These are phyloP conservation scores for Hypsopygia costalis DNA, from an alignment of 2,888 invertebrate species.

Conservation along the genomic window DNA sequence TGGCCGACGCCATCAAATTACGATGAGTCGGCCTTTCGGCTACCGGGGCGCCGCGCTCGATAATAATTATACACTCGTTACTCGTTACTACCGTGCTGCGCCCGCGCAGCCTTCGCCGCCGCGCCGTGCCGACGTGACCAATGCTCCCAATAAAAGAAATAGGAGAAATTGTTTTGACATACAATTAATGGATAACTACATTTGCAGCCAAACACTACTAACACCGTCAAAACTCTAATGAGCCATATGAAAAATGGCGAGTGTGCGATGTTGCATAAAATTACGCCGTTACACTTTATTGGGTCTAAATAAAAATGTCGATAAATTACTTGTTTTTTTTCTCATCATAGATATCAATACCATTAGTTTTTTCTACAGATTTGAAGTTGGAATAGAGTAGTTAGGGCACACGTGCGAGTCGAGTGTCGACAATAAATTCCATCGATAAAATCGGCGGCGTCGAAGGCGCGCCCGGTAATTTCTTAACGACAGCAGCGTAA, in stretches of 20 bases:
- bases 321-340: slow-evolving; percentile 8
- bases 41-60: slow-evolving; percentile 64
- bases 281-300: slow-evolving; percentile 12
- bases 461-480: slow-evolving; percentile 71
- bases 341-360: neutral
- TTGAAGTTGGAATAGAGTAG: slow-evolving; percentile 30
- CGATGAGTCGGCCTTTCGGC: slow-evolving; percentile 79
- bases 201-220: neutral
- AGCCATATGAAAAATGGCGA: slow-evolving; percentile 7
- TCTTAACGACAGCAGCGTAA: slow-evolving; percentile 76
- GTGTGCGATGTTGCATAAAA: slow-evolving; percentile 11
- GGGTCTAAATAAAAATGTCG: slow-evolving; percentile 6
- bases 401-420: slow-evolving; percentile 52
- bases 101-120: slow-evolving; percentile 30
- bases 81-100: slow-evolving; percentile 78
- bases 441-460: slow-evolving; percentile 77
- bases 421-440: slow-evolving; percentile 77
- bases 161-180: slow-evolving; percentile 55
- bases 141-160: slow-evolving; percentile 48
- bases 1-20: slow-evolving; percentile 79
- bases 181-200: slow-evolving; percentile 32
- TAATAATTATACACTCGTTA: slow-evolving; percentile 80
- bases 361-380: slow-evolving; percentile 4
- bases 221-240: slow-evolving; percentile 4
- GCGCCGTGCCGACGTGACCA: slow-evolving; percentile 54